Evolutionary conservation across 2,888 invertebrate genomes (phyloP), one percentile per base, ranked within the genome.

Genomic region (Nebria brevicollis): DNA sequence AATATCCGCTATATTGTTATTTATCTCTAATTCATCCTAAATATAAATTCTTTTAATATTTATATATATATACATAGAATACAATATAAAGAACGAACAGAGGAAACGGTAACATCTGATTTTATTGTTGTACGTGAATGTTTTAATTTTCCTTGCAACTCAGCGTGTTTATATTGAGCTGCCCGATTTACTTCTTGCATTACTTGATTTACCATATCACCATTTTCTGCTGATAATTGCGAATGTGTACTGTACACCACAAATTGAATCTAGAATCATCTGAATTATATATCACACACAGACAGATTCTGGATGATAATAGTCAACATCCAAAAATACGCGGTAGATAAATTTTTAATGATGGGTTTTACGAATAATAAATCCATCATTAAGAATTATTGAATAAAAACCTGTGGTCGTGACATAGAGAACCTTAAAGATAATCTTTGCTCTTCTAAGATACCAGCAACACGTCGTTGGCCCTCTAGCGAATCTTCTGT

Each of bases 211-310:
- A 95, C 92, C 93, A 96, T 95, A 34, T 93, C 93, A 68, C 91
- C 91, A 84, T 96, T 96, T 88, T 96, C 96, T 0, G 93, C 92
- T 64, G 92, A 92, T 68, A 95, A 89, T 76, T 94, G 92, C 0
- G 95, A 95, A 89, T 96, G 95, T 0, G 95, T 95, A 87, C 95
- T 95, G 85, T 96, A 96, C 54, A 96, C 88, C 13, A 96, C 92
- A 83, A 96, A 91, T 86, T 96, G 96, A 34, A 96, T 93, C 93
- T 93, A 85, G 78, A 87, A 87, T 70, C 25, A 75, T 66, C 8
- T 68, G 2, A 54, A 54, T 13, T 54, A 54, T 54, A 54, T 2
- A 54, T 54, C 13, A 8, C 7, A 54, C 8, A 11, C 54, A 54
- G 8, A 11, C 8, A 11, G 54, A 8, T 43, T 43, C 43, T 43